Base-by-base conservation (phyloP, 2,113 vertebrate genomes). In the Papio anubis region DNA sequence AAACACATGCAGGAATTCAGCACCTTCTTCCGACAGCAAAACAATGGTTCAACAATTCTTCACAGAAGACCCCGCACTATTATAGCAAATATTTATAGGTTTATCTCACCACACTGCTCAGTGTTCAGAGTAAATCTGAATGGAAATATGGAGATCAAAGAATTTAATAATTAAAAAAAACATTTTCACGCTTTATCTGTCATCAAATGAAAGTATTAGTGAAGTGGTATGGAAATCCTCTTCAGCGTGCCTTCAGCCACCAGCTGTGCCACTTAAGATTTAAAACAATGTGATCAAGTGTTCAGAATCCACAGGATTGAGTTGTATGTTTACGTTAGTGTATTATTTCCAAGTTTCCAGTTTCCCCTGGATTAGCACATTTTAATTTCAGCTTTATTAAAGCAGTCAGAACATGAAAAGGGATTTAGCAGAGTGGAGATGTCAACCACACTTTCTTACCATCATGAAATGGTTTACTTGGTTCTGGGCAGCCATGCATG, bases 71-170 rank as follows among this genome's bases (percentile, higher is more conserved):
- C 92, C 89, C 75, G 95, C 93, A 96, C 92, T 98, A 68, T 98
- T 95, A 97, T 93, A 96, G 93, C 94, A 98, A 91, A 97, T 95
- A 94, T 96, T 98, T 98, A 97, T 92, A 95, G 97, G 96, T 98
- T 84, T 98, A 94, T 98, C 97, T 98, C 96, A 90, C 52, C 80
- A 97, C 84, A 88, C 97, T 76, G 82, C 95, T 94, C 84, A 96
- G 95, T 40, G 76, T 98, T 98, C 93, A 88, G 96, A 98, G 97
- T 94, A 96, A 84, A 95, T 90, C 92, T 76, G 85, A 96, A 93
- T 97, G 94, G 97, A 96, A 97, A 98, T 92, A 43, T 5, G 3
- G 81, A 98, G 98, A 98, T 98, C 98, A 98, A 98, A 98, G 98
- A 97, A 97, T 96, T 97, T 96, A 97, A 97, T 97, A 72, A 66